Evolutionary conservation across 30 jellyfish, hydroid and myxozoan genomes (phyloP).

Genomic region (Pseudorhiza aurosa): DNA sequence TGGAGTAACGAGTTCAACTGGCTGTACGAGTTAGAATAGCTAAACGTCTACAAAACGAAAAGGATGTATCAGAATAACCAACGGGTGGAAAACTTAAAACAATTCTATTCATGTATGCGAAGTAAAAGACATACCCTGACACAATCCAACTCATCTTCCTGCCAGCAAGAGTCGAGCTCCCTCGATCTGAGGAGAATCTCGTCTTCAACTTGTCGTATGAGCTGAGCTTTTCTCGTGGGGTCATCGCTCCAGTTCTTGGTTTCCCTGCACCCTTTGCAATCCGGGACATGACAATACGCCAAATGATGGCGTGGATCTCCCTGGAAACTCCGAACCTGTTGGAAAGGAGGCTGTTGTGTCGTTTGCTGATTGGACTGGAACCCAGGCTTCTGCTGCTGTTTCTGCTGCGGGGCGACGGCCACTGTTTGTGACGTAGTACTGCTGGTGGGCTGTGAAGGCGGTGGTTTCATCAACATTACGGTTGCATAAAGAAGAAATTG

Average conservation of each 20-base stretch:
- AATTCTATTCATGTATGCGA: too few relatives aligned
- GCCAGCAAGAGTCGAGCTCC: constrained; percentile 97
- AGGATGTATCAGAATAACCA: too few relatives aligned
- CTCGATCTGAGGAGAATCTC: constrained; percentile 83
- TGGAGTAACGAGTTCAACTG: too few relatives aligned
- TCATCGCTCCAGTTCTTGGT: constrained; percentile 51
- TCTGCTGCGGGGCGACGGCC: constrained; percentile 14
- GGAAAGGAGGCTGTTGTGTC: constrained; percentile 7
- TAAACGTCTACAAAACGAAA: too few relatives aligned
- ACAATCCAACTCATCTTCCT: constrained; percentile 90
- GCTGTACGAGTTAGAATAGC: too few relatives aligned
- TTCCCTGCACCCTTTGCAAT: constrained; percentile 37
- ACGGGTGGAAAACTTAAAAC: too few relatives aligned
- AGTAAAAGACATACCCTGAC: constrained; percentile 76
- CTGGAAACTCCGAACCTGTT: constrained; percentile 5
- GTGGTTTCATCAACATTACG: background rate
- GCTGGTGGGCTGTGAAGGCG: background rate
- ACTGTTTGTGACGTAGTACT: constrained; percentile 21
- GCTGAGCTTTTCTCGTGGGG: constrained; percentile 51
- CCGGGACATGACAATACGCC: constrained; percentile 55
- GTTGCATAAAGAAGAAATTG: background rate
- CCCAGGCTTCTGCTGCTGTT: constrained; percentile 14
- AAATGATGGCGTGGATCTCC: constrained; percentile 12
- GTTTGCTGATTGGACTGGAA: constrained; percentile 1
- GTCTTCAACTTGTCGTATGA: constrained; percentile 75